These are phyloP conservation scores for Leptarthrus brevirostris DNA, from an alignment of 2,888 invertebrate species.

Conservation along the genomic window DNA sequence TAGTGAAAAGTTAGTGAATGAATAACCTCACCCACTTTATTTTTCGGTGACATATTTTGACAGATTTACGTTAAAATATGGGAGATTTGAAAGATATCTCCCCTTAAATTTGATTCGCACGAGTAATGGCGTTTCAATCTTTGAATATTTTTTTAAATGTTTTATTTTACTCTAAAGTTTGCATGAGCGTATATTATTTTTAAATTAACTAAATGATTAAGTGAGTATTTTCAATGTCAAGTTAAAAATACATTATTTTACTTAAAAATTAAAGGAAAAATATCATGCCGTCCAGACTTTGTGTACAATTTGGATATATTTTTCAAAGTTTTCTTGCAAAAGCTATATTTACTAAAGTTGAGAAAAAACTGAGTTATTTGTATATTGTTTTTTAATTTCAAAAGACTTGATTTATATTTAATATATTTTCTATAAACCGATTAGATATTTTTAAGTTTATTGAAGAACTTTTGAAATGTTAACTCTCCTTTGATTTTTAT, in stretches of 20 bases:
- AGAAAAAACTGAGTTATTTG: background rate
- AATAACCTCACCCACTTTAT: constrained; percentile 19
- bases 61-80: constrained; percentile 16
- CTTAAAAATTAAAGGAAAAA: background rate
- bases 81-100: background rate
- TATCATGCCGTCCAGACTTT: background rate
- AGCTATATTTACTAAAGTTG: background rate
- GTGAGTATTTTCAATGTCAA: constrained; percentile 17
- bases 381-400: too few species aligned
- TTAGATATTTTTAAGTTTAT: too few species aligned
- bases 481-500: too few species aligned
- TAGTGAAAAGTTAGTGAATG: constrained; percentile 22
- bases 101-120: background rate
- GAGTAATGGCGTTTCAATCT: background rate
- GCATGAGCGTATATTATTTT: background rate
- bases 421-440: too few species aligned
- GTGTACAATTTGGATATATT: background rate
- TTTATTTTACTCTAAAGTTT: constrained; percentile 4
- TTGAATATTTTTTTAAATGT: background rate
- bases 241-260: constrained; percentile 14
- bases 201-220: constrained; percentile 8
- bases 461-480: too few species aligned
- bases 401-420: too few species aligned
- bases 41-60: constrained; percentile 29
- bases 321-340: background rate